These are phyloP conservation scores for Eira barbara DNA, from an alignment of 2,113 vertebrate species.

Conservation along the genomic window DNA sequence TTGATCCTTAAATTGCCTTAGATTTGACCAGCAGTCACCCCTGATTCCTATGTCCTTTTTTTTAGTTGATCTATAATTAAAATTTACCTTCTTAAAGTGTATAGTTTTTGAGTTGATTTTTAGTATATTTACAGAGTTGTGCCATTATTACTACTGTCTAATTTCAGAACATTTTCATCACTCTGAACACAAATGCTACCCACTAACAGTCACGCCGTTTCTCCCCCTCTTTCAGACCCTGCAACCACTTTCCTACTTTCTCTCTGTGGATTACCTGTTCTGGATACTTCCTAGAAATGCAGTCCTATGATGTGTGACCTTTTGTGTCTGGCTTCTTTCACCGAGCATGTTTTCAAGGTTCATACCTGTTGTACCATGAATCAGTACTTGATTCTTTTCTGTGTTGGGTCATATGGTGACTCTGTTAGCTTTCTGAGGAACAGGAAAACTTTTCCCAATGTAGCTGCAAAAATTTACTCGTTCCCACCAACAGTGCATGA, in stretches of 20 bases:
- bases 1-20: neutral
- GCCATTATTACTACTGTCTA: neutral
- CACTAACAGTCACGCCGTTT: neutral
- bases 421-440: neutral
- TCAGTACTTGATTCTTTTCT: neutral
- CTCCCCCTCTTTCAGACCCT: neutral
- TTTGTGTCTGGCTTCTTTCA: neutral
- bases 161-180: neutral
- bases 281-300: neutral
- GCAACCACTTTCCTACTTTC: neutral
- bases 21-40: neutral
- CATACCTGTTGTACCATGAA: neutral
- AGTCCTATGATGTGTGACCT: neutral
- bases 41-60: neutral
- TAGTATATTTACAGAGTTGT: neutral
- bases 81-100: neutral
- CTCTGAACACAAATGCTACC: neutral
- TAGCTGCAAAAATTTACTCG: neutral
- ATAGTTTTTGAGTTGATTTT: neutral
- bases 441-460: neutral
- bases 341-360: neutral
- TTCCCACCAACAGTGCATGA: too few species aligned
- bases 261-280: neutral
- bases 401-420: neutral
- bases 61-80: neutral